A percentile compares a stretch with the other conserved stretches of the same genome.
Conservation (phyloP, 2,888 invertebrate genomes). For the Chymomyza amoena region DNA sequence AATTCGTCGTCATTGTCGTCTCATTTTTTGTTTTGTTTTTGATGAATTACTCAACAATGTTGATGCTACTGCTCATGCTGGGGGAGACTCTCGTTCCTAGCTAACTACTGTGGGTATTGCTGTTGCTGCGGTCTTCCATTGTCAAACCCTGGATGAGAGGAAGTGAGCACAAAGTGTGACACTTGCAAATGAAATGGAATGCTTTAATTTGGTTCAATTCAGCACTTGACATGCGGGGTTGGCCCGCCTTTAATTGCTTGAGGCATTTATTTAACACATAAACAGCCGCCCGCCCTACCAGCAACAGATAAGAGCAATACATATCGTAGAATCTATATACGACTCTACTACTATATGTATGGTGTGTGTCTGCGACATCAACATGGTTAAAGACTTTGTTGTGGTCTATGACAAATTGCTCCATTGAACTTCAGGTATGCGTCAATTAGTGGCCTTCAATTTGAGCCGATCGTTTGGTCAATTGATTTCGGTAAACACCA, state of each 20-base stretch:
- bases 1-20: slow-evolving; percentile 37
- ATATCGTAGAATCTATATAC: neutral
- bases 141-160: slow-evolving; percentile 45
- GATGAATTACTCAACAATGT: slow-evolving; percentile 56
- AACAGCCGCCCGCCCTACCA: neutral
- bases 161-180: slow-evolving; percentile 68
- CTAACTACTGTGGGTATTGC: neutral
- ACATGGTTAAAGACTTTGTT: neutral
- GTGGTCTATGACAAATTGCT: slow-evolving; percentile 35
- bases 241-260: slow-evolving; percentile 62
- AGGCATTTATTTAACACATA: slow-evolving; percentile 14
- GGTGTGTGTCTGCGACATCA: neutral
- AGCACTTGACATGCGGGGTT: slow-evolving; percentile 66
- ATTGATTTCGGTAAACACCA: slow-evolving; percentile 22
- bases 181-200: slow-evolving; percentile 68
- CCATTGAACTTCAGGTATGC: slow-evolving; percentile 20
- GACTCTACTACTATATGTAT: neutral
- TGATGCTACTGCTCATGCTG: neutral
- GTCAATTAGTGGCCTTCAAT: slow-evolving; percentile 36
- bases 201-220: slow-evolving; percentile 70
- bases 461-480: slow-evolving; percentile 11
- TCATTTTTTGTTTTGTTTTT: slow-evolving; percentile 36
- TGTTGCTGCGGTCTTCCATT: slow-evolving; percentile 13
- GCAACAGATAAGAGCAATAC: neutral
- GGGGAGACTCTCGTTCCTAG: slow-evolving; percentile 14